Conservation (phyloP, 2,797 vertebrate genomes). For the Leuciscus waleckii region DNA sequence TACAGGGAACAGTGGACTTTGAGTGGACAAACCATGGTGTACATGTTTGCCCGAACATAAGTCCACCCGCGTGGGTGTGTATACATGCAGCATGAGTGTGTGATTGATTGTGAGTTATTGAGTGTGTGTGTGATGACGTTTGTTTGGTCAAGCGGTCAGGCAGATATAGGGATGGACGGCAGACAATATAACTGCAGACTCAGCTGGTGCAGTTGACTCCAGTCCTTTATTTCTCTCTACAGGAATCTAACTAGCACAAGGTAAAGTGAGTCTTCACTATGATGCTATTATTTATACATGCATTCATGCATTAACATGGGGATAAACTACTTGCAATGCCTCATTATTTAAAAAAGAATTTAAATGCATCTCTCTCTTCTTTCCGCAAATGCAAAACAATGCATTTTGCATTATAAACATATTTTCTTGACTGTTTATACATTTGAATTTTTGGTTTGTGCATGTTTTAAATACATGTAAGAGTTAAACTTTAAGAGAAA, state of each 20-base stretch:
- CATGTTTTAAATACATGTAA: neutral
- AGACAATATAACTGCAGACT: conserved; percentile 74
- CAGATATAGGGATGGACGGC: conserved; percentile 79
- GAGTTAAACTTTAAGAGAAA: neutral
- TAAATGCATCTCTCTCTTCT: neutral
- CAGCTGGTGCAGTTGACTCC: conserved; percentile 39
- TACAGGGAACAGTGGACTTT: conserved; percentile 77
- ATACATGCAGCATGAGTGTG: conserved; percentile 48
- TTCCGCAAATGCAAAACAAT: neutral
- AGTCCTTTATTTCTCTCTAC: conserved; percentile 54
- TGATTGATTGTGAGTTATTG: conserved; percentile 39
- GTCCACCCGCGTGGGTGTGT: conserved; percentile 52
- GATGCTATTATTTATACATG: neutral
- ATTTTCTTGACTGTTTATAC: neutral
- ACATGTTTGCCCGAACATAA: conserved; percentile 52
- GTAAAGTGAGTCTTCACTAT: conserved; percentile 37
- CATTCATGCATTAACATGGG: conserved; percentile 12
- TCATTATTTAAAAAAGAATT: neutral
- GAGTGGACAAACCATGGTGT: conserved; percentile 64
- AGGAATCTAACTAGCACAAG: conserved; percentile 55
- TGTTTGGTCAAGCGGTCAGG: conserved; percentile 71
- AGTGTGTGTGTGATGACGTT: conserved; percentile 64
- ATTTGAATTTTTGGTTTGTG: neutral
- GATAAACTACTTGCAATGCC: neutral
- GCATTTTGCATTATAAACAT: neutral